phyloP scores from a whole-genome alignment of 2,888 invertebrate genomes.

The Philopedon plagiatum region DNA sequence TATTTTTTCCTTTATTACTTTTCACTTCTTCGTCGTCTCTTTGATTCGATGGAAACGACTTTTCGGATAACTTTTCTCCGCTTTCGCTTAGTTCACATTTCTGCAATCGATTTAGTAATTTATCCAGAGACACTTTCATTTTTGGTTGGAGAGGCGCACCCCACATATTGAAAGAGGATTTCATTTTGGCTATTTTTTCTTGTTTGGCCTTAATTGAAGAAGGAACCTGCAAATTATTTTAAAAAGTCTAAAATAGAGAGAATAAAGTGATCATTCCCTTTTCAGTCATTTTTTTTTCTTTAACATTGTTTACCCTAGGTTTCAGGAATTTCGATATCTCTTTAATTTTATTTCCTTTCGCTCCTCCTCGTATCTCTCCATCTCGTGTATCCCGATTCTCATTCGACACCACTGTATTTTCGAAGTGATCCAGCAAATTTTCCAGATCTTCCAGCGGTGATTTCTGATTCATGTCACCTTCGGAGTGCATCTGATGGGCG shows the following conservation, averaged over 20 bases:
- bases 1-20: neutral
- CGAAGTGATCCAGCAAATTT: slow-evolving; percentile 22
- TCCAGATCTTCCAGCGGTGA: slow-evolving; percentile 15
- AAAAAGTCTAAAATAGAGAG: too few species aligned
- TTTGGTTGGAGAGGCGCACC: slow-evolving; percentile 16
- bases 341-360: slow-evolving; percentile 11
- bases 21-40: neutral
- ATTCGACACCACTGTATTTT: slow-evolving; percentile 27
- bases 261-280: too few species aligned
- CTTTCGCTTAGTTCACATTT: slow-evolving; percentile 52
- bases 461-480: slow-evolving; percentile 36
- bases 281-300: too few species aligned
- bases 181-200: slow-evolving; percentile 26
- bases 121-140: slow-evolving; percentile 52
- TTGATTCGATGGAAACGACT: neutral
- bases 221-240: slow-evolving; percentile 42
- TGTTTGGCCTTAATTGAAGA: slow-evolving; percentile 37
- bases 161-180: slow-evolving; percentile 7
- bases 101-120: slow-evolving; percentile 54
- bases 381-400: neutral
- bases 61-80: neutral
- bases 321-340: slow-evolving; percentile 30
- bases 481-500: slow-evolving; percentile 43
- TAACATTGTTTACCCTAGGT: slow-evolving; percentile 28
- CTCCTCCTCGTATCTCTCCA: neutral